Percentiles rank a stretch among this genome's conserved stretches.
phyloP scores from a whole-genome alignment of 35 echinoderm and acorn worm species.

The Ophiothrix spiculata region DNA sequence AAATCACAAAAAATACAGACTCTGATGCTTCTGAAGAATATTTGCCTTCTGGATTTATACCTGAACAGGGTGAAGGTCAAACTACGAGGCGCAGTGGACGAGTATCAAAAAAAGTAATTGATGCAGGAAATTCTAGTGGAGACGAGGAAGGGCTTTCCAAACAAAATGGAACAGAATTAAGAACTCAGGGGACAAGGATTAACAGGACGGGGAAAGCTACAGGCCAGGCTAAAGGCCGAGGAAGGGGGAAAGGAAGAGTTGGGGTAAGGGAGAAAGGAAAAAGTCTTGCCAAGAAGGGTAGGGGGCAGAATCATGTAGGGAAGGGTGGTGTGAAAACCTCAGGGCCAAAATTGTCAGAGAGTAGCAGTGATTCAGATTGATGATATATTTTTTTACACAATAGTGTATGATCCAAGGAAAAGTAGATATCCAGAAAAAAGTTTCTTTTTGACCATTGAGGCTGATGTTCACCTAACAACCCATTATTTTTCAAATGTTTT shows the following conservation, averaged over 20 bases:
- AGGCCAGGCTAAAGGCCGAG: background rate
- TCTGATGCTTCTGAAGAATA: too few relatives aligned
- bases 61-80: too few relatives aligned
- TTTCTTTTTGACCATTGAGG: too few relatives aligned
- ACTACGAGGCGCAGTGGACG: background rate
- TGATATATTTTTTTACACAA: too few relatives aligned
- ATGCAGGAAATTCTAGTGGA: background rate
- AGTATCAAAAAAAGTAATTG: background rate
- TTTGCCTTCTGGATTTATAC: too few relatives aligned
- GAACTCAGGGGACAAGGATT: background rate
- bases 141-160: background rate
- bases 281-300: constrained; percentile 7
- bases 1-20: background rate
- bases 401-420: too few relatives aligned
- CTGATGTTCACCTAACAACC: too few relatives aligned
- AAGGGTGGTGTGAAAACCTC: background rate
- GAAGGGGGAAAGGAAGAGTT: background rate
- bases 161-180: background rate
- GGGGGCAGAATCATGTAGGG: background rate
- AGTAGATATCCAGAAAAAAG: too few relatives aligned
- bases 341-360: constrained; percentile 48
- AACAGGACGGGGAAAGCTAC: background rate
- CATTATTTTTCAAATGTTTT: too few relatives aligned
- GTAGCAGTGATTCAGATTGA: constrained; percentile 55
- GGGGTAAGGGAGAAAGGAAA: background rate